These are phyloP conservation scores for Spodoptera litura DNA, from an alignment of 1,140 invertebrate genomes.

Conservation along the genomic window DNA sequence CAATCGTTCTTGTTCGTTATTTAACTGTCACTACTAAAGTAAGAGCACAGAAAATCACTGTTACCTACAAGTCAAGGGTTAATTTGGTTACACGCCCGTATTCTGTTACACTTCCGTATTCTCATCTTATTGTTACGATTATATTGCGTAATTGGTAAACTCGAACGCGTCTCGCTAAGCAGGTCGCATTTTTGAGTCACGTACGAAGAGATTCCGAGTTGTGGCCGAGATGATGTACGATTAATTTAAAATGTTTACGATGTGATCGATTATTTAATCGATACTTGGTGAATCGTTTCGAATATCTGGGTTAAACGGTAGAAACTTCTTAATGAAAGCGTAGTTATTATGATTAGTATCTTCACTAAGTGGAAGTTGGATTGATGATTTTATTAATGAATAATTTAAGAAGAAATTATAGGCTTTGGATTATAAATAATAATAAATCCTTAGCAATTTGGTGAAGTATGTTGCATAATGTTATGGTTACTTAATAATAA, in stretches of 20 bases:
- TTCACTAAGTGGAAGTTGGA: background rate
- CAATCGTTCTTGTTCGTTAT: slow-evolving; percentile 63
- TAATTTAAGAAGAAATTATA: background rate
- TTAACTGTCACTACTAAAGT: slow-evolving; percentile 73
- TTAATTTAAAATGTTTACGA: slow-evolving; percentile 18
- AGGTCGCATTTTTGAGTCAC: slow-evolving; percentile 47
- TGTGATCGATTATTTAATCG: slow-evolving; percentile 36
- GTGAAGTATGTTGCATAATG: no score
- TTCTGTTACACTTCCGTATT: slow-evolving; percentile 62
- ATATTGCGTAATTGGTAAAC: slow-evolving; percentile 47
- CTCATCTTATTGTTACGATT: slow-evolving; percentile 54
- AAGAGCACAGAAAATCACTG: slow-evolving; percentile 69
- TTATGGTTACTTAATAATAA: no score
- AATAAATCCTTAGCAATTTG: no score
- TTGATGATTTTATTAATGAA: background rate
- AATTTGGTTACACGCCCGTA: slow-evolving; percentile 61
- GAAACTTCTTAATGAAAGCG: slow-evolving; percentile 30
- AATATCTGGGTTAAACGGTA: slow-evolving; percentile 35
- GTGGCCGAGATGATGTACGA: slow-evolving; percentile 11
- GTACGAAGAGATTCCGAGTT: slow-evolving; percentile 35
- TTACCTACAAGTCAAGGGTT: slow-evolving; percentile 53
- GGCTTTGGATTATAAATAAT: no score
- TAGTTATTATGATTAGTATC: slow-evolving; percentile 18
- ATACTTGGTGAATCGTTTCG: background rate
- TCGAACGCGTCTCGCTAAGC: slow-evolving; percentile 34